phyloP scores from a whole-genome alignment of 2,797 vertebrate species.

The Urosaurus nigricauda region DNA sequence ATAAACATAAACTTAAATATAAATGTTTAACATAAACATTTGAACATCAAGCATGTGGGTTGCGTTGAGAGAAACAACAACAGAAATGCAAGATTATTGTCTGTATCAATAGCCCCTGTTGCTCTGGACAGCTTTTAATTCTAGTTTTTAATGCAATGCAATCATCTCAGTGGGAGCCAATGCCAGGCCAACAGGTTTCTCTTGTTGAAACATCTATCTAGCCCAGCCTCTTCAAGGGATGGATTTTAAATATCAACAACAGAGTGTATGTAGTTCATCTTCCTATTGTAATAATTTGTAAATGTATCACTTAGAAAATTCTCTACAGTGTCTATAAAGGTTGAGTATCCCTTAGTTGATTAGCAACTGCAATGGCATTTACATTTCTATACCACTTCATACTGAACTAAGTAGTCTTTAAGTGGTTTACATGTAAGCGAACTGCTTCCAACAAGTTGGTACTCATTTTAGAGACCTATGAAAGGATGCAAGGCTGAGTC shows the following conservation, averaged over 20 bases:
- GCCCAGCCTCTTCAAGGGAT: neutral
- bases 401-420: too few relatives aligned
- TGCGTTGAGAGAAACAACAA: too few relatives aligned
- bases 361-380: too few relatives aligned
- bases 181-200: neutral
- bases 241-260: neutral
- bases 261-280: neutral
- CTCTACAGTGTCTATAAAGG: constrained; percentile 9
- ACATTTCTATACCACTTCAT: too few relatives aligned
- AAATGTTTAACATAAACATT: neutral
- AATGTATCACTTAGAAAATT: constrained; percentile 49
- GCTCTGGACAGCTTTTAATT: neutral
- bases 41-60: neutral
- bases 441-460: too few relatives aligned
- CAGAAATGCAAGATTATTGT: neutral
- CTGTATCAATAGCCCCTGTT: neutral
- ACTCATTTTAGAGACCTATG: too few relatives aligned
- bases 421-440: too few relatives aligned
- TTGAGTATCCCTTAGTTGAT: too few relatives aligned
- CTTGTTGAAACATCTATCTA: neutral
- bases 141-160: neutral
- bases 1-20: too few relatives aligned
- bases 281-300: constrained; percentile 51
- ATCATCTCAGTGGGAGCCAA: too few relatives aligned
- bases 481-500: too few relatives aligned